These are phyloP conservation scores for Macrocentrus cingulum DNA, from an alignment of 1,140 invertebrate species.

Conservation along the genomic window DNA sequence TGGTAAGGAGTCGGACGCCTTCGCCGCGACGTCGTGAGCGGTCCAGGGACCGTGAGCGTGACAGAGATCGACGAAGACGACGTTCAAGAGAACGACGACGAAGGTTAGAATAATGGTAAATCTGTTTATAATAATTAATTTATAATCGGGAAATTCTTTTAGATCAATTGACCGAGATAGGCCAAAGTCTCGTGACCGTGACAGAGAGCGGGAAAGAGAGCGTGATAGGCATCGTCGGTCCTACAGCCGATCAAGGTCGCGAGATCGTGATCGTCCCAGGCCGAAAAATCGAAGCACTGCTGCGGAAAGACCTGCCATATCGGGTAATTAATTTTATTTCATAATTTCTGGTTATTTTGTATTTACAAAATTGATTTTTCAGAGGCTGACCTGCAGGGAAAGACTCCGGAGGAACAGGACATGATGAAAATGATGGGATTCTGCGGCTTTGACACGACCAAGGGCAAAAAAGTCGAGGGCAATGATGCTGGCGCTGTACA, in stretches of 20 bases:
- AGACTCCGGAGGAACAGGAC: constrained; percentile 88
- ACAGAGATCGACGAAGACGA: constrained; percentile 59
- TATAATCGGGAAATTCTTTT: constrained; percentile 4
- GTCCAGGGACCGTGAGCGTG: constrained; percentile 56
- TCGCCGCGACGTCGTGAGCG: constrained; percentile 50
- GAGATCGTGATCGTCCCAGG: constrained; percentile 54
- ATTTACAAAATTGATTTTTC: constrained; percentile 21
- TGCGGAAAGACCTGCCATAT: constrained; percentile 63
- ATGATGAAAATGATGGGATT: constrained; percentile 98
- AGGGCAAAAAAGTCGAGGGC: constrained; percentile 91
- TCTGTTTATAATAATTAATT: not conserved
- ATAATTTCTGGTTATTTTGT: not conserved
- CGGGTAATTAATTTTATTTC: constrained; percentile 42
- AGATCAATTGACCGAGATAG: constrained; percentile 52
- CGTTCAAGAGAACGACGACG: constrained; percentile 60
- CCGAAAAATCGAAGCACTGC: constrained; percentile 46
- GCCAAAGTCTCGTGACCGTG: constrained; percentile 55
- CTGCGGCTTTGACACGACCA: constrained; percentile 91
- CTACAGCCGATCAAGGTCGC: constrained; percentile 58
- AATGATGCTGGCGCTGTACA: constrained; percentile 92
- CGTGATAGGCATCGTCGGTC: constrained; percentile 58
- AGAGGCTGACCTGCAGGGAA: constrained; percentile 77
- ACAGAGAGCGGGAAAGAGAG: constrained; percentile 55
- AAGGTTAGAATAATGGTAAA: constrained; percentile 36
- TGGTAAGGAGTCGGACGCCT: constrained; percentile 48